Conservation (phyloP, 1,140 invertebrate genomes). For the Drosophila ambigua region DNA sequence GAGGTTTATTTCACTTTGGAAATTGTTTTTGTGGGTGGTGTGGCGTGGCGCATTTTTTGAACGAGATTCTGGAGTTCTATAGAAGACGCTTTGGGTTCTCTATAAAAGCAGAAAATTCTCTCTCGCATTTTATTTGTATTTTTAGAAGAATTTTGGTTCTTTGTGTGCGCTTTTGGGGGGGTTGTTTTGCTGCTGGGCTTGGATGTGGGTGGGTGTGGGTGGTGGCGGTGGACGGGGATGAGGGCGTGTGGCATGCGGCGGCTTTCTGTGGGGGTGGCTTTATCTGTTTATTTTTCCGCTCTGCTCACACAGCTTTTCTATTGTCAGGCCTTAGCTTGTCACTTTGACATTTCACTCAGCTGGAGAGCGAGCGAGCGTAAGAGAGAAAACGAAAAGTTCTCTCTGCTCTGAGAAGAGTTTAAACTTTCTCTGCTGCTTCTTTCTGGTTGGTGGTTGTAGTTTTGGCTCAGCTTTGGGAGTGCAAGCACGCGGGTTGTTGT, state of each 20-base stretch:
- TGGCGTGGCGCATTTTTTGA: slow-evolving; percentile 23
- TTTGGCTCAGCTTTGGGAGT: not conserved
- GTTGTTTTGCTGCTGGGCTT: slow-evolving; percentile 14
- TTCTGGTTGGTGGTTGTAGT: not conserved
- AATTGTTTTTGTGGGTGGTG: slow-evolving; percentile 5
- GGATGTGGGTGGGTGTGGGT: not conserved
- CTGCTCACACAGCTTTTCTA: slow-evolving; percentile 40
- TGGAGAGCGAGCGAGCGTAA: not conserved
- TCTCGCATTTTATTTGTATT: not conserved
- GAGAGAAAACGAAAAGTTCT: not conserved
- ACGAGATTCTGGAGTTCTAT: not conserved
- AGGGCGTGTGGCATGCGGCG: slow-evolving; percentile 15
- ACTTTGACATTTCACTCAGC: slow-evolving; percentile 60
- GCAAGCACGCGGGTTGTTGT: not conserved
- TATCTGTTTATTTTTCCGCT: slow-evolving; percentile 60
- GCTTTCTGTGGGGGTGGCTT: slow-evolving; percentile 52
- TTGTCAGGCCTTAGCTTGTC: slow-evolving; percentile 44
- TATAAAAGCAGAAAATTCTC: not conserved
- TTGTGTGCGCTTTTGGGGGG: slow-evolving; percentile 22
- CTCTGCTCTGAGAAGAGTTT: not conserved
- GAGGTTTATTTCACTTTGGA: too few relatives aligned
- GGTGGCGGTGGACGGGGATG: not conserved
- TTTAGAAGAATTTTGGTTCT: slow-evolving; percentile 27
- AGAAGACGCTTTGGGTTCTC: not conserved
- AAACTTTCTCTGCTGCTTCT: too few relatives aligned